Conservation (phyloP, 2,113 vertebrate genomes). For the Scophthalmus maximus region DNA sequence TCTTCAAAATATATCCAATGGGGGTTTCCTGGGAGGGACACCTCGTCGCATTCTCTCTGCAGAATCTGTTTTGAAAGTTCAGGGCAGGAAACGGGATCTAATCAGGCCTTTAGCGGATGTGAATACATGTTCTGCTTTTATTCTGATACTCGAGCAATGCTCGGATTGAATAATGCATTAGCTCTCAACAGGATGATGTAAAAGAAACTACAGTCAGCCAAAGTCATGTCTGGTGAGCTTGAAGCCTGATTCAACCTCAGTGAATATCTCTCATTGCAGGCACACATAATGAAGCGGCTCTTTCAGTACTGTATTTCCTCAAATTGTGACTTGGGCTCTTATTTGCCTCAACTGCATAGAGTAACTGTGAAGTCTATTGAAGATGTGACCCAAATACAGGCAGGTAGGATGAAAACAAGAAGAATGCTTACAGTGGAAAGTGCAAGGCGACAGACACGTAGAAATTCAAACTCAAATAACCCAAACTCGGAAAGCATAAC, state of each 20-base stretch:
- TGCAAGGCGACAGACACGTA: not conserved
- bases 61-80: slow-evolving; percentile 50
- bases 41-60: slow-evolving; percentile 29
- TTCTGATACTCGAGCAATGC: slow-evolving; percentile 24
- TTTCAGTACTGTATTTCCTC: not conserved
- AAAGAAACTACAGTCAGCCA: slow-evolving; percentile 45
- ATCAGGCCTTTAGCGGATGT: slow-evolving; percentile 54
- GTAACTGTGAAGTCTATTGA: not conserved
- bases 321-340: not conserved
- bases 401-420: not conserved
- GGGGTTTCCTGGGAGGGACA: slow-evolving; percentile 39
- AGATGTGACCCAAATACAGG: no score
- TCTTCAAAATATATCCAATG: slow-evolving; percentile 47
- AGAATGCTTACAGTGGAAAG: not conserved
- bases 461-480: not conserved
- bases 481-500: no score
- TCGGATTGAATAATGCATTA: slow-evolving; percentile 67
- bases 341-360: not conserved
- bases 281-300: not conserved
- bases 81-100: slow-evolving; percentile 30
- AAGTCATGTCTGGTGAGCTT: slow-evolving; percentile 35
- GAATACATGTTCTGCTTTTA: slow-evolving; percentile 48
- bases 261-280: slow-evolving; percentile 20
- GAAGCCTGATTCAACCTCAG: slow-evolving; percentile 15
- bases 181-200: slow-evolving; percentile 48